Base-by-base conservation (phyloP, 2,797 vertebrate genomes). In the Lycodopsis pacificus region DNA sequence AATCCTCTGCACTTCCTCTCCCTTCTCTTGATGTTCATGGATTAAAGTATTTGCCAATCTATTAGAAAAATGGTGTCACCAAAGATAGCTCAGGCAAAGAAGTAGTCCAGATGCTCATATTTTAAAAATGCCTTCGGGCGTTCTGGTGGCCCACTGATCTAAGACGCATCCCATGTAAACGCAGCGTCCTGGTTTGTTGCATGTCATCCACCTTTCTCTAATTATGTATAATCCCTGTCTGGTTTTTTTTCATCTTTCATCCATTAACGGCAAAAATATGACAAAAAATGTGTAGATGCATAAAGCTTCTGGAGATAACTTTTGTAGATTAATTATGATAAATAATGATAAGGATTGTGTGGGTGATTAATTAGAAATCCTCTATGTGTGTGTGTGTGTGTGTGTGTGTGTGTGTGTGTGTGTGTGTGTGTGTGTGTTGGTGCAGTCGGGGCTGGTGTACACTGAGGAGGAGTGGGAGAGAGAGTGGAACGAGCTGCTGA, bases 401-500 rank as follows among this genome's bases (percentile, higher is more conserved):
- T 63, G 61, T 57, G 58, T 77, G 57, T 32, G 17, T 73, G 56
- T 78, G 74, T 76, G 15, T 69, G 48, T 82, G 11, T 63, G 74
- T 17, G 40, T 63, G 61, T 57, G 58, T 77, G 57, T 73, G 17
- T 71, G 30, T 36, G 40, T 74, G 25, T 86, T 3, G 30, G 57
- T 90, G 77, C 89, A 99, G 98, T 99, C 98, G 51, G 98, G 98
- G 44, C 90, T 99, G 93, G 96, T 99, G 87, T 99, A 99, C 89
- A 99, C 98, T 0, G 98, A 99, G 86, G 97, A 99, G 72, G 98
- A 99, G 74, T 99, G 98, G 98, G 98, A 99, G 86, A 94, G 96
- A 12, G 98, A 99, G 87, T 99, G 98, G 98, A 98, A 96, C 1
- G 98, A 99, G 89, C 95, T 99, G 88, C 95, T 99, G 54, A 99